Conservation (phyloP, 2,888 invertebrate genomes). For the Taenaris catops region DNA sequence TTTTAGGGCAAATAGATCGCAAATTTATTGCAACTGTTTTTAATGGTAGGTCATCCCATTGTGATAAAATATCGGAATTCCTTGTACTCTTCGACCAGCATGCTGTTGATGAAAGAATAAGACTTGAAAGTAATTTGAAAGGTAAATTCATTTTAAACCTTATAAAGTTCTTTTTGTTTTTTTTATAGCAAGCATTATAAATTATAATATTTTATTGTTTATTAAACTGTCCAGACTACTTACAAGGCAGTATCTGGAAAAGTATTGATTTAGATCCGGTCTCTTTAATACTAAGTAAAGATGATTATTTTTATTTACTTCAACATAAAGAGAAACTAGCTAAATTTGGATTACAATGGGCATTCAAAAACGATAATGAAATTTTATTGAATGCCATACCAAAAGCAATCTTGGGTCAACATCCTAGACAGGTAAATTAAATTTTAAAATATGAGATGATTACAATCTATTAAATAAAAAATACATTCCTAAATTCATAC, state of each 20-base stretch:
- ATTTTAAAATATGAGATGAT: no score
- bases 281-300: conserved; percentile 45
- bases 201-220: background rate
- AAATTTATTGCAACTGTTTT: conserved; percentile 84
- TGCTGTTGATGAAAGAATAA: conserved; percentile 91
- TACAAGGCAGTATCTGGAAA: conserved; percentile 52
- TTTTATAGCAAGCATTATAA: background rate
- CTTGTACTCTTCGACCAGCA: conserved; percentile 91
- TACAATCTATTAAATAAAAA: no score
- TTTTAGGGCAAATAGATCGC: conserved; percentile 86
- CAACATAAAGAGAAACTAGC: conserved; percentile 75
- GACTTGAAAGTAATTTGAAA: conserved; percentile 84
- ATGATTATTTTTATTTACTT: conserved; percentile 73
- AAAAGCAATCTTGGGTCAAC: conserved; percentile 80
- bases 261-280: conserved; percentile 42
- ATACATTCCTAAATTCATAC: no score
- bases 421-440: conserved; percentile 67
- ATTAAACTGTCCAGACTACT: conserved; percentile 58
- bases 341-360: conserved; percentile 80
- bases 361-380: conserved; percentile 43
- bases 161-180: background rate
- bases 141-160: conserved; percentile 54
- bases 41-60: conserved; percentile 31
- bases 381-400: conserved; percentile 79
- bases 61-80: conserved; percentile 54